Evolutionary conservation across 2,113 vertebrate genomes (phyloP), one percentile per base, ranked within the genome.

Genomic region (Atrichornis clamosus): DNA sequence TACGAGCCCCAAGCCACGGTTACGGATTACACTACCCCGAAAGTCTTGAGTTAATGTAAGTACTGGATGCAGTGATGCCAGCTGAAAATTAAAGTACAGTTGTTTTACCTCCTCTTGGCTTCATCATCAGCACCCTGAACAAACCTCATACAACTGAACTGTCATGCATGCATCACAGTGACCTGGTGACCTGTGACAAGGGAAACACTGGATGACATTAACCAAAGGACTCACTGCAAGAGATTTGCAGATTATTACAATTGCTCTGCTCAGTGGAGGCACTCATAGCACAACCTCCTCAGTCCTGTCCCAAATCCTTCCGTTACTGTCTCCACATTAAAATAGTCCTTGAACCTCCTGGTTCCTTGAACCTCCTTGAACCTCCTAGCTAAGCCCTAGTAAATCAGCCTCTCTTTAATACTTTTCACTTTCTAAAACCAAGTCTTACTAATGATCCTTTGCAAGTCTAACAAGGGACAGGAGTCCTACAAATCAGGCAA

Each of bases 1-100:
- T 32, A 32, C 96, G 32, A 78, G 75, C 46, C 60, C 90, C 46
- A 85, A 77, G 27, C 73, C 93, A 1, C 22, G 24, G 27, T 84
- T 96, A 39, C n/a, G 84, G 64, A 77, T 97, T 28, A 76, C 96
- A 7, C 72, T 96, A 32, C 97, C 98, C 73, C 81, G 15, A 13
- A 95, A 96, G 62, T 21, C 75, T 75, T 53, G 82, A 49, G 4
- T 46, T 94, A 92, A 80, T 5, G 76, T 96, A 81, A 95, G 94
- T 69, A 65, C 49, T 24, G 42, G 8, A 15, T 41, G 41, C 52
- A 64, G 44, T 13, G 32, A 46, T 33, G 44, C 20, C 49, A 69
- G 56, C 37, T 23, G 10, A 35, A 60, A 93, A 52, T 56, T 47
- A 17, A 59, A 62, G 11, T 21, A 35, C 26, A 30, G 24, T 15